A percentile compares a stretch with the other conserved stretches of the same genome.
Evolutionary conservation across 2,113 vertebrate species (phyloP).

Genomic region (Phainopepla nitens): DNA sequence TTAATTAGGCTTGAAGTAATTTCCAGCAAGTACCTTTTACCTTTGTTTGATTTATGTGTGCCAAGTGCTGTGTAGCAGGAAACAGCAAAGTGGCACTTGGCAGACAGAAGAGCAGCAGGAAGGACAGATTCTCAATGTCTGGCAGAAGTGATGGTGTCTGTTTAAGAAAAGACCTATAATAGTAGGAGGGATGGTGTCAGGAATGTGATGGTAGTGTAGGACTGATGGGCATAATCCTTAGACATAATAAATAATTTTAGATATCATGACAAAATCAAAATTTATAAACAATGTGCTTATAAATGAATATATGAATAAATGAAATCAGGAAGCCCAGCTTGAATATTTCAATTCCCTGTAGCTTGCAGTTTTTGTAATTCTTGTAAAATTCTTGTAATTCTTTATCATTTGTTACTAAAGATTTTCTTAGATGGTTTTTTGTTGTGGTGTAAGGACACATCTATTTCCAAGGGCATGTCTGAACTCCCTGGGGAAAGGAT

Average conservation of each 20-base stretch:
- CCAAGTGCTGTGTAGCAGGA: neutral
- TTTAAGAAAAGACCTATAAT: neutral
- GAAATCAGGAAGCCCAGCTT: neutral
- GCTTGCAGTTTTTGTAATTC: neutral
- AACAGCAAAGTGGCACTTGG: neutral
- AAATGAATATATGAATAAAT: neutral
- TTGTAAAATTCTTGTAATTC: neutral
- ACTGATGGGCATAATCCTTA: neutral
- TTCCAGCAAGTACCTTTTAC: neutral
- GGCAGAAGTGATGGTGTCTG: neutral
- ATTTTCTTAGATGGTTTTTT: neutral
- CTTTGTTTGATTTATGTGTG: neutral
- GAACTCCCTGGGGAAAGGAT: neutral
- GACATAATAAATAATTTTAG: neutral
- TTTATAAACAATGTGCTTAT: neutral
- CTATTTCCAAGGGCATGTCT: neutral
- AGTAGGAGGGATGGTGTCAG: neutral
- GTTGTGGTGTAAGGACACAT: neutral
- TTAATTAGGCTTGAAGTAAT: neutral
- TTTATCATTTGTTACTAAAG: neutral
- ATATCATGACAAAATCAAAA: neutral
- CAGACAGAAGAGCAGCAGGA: neutral
- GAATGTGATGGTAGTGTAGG: neutral
- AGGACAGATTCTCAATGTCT: neutral
- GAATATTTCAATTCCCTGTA: neutral